These are phyloP conservation scores for Euwallacea fornicatus DNA, from an alignment of 1,140 invertebrate species.

Conservation along the genomic window DNA sequence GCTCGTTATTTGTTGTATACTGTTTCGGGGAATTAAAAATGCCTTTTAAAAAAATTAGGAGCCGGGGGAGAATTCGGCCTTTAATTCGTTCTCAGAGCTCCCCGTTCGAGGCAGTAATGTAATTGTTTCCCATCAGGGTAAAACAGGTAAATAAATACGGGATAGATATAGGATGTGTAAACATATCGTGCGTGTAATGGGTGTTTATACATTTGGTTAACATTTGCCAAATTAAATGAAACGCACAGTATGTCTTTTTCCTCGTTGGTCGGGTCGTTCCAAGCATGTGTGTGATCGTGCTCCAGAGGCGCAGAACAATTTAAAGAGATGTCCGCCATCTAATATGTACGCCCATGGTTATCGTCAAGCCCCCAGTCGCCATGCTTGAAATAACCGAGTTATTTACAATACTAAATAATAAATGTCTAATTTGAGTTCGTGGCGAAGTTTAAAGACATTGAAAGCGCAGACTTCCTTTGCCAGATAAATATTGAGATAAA, in stretches of 20 bases:
- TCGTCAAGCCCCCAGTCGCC: background rate
- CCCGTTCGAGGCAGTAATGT: constrained; percentile 5
- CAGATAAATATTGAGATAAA: constrained; percentile 26
- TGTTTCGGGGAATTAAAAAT: constrained; percentile 2
- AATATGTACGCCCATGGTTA: too few relatives aligned
- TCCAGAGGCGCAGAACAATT: background rate
- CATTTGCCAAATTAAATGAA: constrained; percentile 26
- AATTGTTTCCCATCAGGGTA: constrained; percentile 13
- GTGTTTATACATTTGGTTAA: constrained; percentile 23
- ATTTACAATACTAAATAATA: constrained; percentile 37
- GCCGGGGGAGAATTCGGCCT: constrained; percentile 1
- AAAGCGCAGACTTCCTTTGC: constrained; percentile 9
- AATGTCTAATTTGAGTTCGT: constrained; percentile 36
- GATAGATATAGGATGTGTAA: constrained; percentile 11
- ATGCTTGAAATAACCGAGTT: constrained; percentile 21
- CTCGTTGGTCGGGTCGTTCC: background rate
- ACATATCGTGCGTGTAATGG: constrained; percentile 21
- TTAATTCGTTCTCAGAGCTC: background rate
- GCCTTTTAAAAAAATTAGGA: background rate
- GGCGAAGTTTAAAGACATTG: constrained; percentile 14
- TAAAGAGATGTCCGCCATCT: background rate
- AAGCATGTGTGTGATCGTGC: background rate
- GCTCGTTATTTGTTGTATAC: too few relatives aligned
- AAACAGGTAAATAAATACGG: constrained; percentile 21
- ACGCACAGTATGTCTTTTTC: constrained; percentile 11